Percentiles rank a stretch among this genome's conserved stretches.
These are phyloP conservation scores for Tamias sibiricus DNA, from an alignment of 2,113 vertebrate species.

Conservation along the genomic window DNA sequence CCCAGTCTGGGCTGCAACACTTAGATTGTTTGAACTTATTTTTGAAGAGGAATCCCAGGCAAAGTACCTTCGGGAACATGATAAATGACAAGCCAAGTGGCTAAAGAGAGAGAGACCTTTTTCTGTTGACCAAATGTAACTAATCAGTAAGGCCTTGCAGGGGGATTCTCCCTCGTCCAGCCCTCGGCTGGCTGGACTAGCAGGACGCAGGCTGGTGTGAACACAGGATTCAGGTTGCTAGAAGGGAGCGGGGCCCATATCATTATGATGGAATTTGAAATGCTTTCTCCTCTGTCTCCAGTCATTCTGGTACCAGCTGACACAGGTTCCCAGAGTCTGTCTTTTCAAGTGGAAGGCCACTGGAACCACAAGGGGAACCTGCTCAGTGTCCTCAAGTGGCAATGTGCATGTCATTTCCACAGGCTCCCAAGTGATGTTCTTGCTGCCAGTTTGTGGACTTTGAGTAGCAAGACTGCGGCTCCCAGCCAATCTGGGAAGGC, in stretches of 20 bases:
- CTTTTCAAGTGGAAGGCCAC: not conserved
- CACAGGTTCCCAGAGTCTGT: not conserved
- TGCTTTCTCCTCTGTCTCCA: not conserved
- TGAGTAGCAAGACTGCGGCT: not conserved
- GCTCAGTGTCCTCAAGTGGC: not conserved
- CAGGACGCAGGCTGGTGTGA: too few relatives aligned
- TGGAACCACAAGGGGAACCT: not conserved
- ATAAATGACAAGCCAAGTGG: not conserved
- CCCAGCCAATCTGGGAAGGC: not conserved
- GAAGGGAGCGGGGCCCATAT: fast-evolving
- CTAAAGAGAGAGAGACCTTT: not conserved
- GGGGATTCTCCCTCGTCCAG: not conserved
- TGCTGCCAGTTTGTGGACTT: not conserved
- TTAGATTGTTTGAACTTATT: not conserved
- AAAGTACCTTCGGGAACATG: not conserved
- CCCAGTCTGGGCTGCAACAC: too few relatives aligned
- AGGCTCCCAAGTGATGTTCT: not conserved
- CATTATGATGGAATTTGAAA: not conserved
- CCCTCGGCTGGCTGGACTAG: not conserved
- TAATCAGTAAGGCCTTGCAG: too few relatives aligned
- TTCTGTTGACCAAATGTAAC: not conserved
- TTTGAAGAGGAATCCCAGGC: not conserved
- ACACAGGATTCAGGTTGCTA: too few relatives aligned
- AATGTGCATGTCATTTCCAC: fast-evolving
- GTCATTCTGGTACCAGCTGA: not conserved